phyloP scores from a whole-genome alignment of 2,888 invertebrate species.

The Hermaeophaga mercurialis region DNA sequence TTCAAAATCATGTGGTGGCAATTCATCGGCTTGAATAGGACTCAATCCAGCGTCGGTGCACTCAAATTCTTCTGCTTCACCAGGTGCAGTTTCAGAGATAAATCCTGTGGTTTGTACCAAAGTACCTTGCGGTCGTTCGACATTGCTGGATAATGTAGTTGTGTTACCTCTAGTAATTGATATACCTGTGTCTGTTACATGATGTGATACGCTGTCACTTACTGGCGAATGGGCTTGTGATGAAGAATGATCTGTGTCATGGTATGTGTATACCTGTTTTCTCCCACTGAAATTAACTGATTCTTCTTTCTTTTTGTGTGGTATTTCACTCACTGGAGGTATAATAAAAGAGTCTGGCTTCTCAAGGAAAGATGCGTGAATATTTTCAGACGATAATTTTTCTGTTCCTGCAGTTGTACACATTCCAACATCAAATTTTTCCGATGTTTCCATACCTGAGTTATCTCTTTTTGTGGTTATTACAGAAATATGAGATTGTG shows the following conservation, averaged over 20 bases:
- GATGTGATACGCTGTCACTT: constrained; percentile 61
- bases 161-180: constrained; percentile 61
- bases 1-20: constrained; percentile 51
- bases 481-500: constrained; percentile 62
- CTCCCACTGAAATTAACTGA: constrained; percentile 61
- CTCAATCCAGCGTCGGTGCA: constrained; percentile 63
- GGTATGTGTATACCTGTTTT: constrained; percentile 60
- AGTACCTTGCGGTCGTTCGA: constrained; percentile 52
- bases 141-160: constrained; percentile 57
- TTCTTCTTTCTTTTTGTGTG: constrained; percentile 58
- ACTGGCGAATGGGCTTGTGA: constrained; percentile 53
- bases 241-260: constrained; percentile 44
- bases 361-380: constrained; percentile 40
- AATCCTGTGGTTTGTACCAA: constrained; percentile 56
- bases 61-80: constrained; percentile 60
- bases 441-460: constrained; percentile 58
- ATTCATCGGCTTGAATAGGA: constrained; percentile 62
- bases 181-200: constrained; percentile 63
- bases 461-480: constrained; percentile 56
- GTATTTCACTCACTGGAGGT: constrained; percentile 48
- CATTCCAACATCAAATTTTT: constrained; percentile 58
- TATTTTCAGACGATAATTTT: constrained; percentile 41
- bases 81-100: constrained; percentile 57
- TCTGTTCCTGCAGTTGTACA: constrained; percentile 57
- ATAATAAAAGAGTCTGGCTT: constrained; percentile 54